Base-by-base conservation (phyloP, 2,888 invertebrate genomes). In the Dynastes tityus region DNA sequence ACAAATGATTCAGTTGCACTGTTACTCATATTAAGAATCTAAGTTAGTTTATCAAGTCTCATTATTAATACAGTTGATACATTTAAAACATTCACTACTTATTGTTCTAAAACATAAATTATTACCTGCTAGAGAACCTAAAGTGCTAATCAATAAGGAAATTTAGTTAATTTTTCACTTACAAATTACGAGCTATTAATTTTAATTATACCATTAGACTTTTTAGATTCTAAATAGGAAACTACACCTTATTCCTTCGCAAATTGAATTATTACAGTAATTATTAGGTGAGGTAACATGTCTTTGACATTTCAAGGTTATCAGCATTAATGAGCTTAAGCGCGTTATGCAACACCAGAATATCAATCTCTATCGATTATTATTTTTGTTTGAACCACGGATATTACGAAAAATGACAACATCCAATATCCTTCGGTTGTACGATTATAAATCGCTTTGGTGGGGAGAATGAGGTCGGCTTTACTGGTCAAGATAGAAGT, bases 221-320 rank as follows among this genome's bases (percentile, higher is more conserved):
- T 13, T 55, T 32, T 29, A 32, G 32, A 29, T 22, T 63, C 13
- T 32, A n/a, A 22, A 22, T 32, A 63, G 32, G 27, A 63, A 32
- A 63, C 29, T 32, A 27, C 9, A 63, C 11, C 13, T 27, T 32
- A 63, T 29, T 29, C 27, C 63, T 32, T 9, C 27, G 2, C 27
- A 32, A 63, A 32, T 32, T 63, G 29, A 32, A 32, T 63, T 63
- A 32, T 32, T 63, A 32, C 32, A 11, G 55, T 58, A 63, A 32
- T 63, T 32, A 63, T 13, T 13, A 63, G 32, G 29, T 63, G 63
- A 32, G 13, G 63, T 13, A 63, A 32, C 29, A 11, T 29, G 63
- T 63, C 63, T 63, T 63, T 32, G 63, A 63, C 63, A 63, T 63
- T 63, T 63, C 63, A 63, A 63, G 63, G 63, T 11, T 63, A 58